Conservation (phyloP, 2,113 vertebrate genomes). For the Strigops habroptila region DNA sequence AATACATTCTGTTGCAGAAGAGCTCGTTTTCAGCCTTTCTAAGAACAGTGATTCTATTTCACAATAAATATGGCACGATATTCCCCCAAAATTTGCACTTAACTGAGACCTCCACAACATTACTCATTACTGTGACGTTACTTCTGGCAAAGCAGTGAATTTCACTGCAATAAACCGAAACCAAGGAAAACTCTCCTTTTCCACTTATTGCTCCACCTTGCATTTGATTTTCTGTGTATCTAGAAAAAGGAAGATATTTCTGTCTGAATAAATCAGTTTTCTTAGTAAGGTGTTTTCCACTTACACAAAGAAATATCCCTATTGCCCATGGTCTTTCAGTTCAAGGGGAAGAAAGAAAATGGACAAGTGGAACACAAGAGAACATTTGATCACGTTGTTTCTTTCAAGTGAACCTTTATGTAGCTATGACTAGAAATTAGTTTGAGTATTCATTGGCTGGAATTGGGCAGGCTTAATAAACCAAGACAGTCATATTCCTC, state of each 20-base stretch:
- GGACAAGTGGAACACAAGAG: neutral
- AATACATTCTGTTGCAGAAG: neutral
- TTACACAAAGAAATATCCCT: neutral
- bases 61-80: neutral
- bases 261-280: neutral
- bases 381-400: neutral
- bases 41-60: neutral
- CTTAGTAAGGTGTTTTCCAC: neutral
- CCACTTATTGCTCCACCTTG: neutral
- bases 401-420: neutral
- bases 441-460: neutral
- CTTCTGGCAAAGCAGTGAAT: neutral
- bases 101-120: neutral
- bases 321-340: neutral
- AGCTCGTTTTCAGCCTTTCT: neutral
- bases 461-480: neutral
- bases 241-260: neutral
- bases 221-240: neutral
- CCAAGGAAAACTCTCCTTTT: neutral
- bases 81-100: neutral
- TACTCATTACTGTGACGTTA: neutral
- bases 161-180: neutral
- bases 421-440: neutral
- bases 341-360: neutral
- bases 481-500: neutral